phyloP scores from a whole-genome alignment of 2,888 invertebrate species.

The Cynaeus angustus region DNA sequence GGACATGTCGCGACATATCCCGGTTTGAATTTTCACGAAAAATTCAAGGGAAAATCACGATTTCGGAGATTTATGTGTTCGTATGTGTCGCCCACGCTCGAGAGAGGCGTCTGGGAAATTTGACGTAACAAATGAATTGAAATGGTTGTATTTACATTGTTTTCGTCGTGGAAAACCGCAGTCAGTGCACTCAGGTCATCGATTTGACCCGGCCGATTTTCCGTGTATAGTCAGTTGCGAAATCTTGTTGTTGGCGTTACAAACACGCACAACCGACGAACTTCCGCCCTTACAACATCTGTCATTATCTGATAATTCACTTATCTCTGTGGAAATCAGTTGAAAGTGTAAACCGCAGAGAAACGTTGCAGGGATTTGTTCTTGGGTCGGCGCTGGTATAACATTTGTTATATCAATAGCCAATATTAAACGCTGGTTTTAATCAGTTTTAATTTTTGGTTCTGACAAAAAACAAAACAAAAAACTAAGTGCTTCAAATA shows the following conservation, averaged over 20 bases:
- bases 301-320: slow-evolving; percentile 16
- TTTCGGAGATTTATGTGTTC: slow-evolving; percentile 29
- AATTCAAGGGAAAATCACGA: slow-evolving; percentile 12
- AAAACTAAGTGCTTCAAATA: too few species aligned
- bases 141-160: neutral
- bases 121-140: neutral
- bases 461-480: too few species aligned
- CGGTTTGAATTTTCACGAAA: slow-evolving; percentile 16
- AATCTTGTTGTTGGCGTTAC: slow-evolving; percentile 13
- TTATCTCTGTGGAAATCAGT: slow-evolving; percentile 9
- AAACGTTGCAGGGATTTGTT: too few species aligned
- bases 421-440: too few species aligned
- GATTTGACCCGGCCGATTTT: slow-evolving; percentile 22
- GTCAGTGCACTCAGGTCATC: slow-evolving; percentile 31
- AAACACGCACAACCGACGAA: slow-evolving; percentile 21
- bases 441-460: too few species aligned
- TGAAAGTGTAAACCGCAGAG: neutral
- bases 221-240: slow-evolving; percentile 14
- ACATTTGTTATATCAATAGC: too few species aligned
- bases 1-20: slow-evolving; percentile 21
- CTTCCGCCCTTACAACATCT: slow-evolving; percentile 25
- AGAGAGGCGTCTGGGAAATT: slow-evolving; percentile 13
- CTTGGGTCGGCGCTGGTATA: too few species aligned
- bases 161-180: slow-evolving; percentile 9
- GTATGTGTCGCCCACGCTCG: slow-evolving; percentile 16